Evolutionary conservation across 1,140 invertebrate genomes (phyloP), one percentile per base, ranked within the genome.

Genomic region (Harpegnathos saltator): DNA sequence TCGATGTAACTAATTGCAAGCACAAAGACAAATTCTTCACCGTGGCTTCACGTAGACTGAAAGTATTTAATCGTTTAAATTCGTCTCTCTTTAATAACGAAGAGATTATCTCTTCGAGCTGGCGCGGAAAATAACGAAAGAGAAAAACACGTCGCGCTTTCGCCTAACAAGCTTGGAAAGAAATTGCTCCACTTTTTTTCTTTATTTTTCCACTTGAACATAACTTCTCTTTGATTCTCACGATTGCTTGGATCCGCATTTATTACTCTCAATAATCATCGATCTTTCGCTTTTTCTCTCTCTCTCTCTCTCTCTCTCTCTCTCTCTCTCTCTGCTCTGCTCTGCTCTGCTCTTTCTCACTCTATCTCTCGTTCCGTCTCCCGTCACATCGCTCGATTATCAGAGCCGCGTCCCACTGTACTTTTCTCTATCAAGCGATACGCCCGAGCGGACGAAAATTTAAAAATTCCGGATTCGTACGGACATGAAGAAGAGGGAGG

Each of bases 81-180:
- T n/a, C 24, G 26, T 44, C 38, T 44, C 38, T 44, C 38, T 44
- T 33, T 44, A 0, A 3, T 44, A 44, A 44, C 38, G 38, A 44
- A 44, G 7, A 44, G 38, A 44, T 44, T 44, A 44, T 44, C 9
- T 44, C 9, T 44, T 44, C 9, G 24, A 38, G 17, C 63, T 12
- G n/a, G n/a, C 17, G 14, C 22, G 24, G 22, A 68, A n/a, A 17
- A 48, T 65, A 15, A n/a, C 24, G 3, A 66, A 19, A 17, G n/a
- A 29, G 1, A 7, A 54, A 7, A 24, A 59, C 58, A 29, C 1
- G 54, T 80, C 24, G 52, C 52, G 52, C 75, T 78, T 78, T 44
- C 17, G 63, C 52, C 58, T 80, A 80, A 80, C 26, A 59, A 80
- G 75, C 75, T 80, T 80, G 63, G 33, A 33, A 80, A 69, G 14